A percentile compares a stretch with the other conserved stretches of the same genome.
phyloP scores from a whole-genome alignment of 2,888 invertebrate species.

The Yponomeuta evonymella region DNA sequence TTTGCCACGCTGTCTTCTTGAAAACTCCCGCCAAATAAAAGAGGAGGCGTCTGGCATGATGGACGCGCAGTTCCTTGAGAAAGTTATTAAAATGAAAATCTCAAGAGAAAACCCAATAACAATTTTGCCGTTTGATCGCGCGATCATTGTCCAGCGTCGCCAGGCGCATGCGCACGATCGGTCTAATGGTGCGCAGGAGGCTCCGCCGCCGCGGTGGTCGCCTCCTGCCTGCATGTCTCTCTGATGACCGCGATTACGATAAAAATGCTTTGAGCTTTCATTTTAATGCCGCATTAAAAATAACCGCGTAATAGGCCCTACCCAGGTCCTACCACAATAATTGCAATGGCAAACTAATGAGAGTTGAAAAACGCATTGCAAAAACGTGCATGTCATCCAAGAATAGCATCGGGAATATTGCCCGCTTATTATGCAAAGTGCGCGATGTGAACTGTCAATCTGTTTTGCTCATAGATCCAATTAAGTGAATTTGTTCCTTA shows the following conservation, averaged over 20 bases:
- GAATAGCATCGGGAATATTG: slow-evolving; percentile 48
- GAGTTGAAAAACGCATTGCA: slow-evolving; percentile 39
- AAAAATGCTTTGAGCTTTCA: slow-evolving; percentile 47
- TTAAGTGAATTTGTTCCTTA: slow-evolving; percentile 8
- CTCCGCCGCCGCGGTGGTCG: not conserved
- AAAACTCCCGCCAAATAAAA: not conserved
- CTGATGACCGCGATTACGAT: slow-evolving; percentile 53
- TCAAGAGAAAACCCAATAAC: slow-evolving; percentile 20
- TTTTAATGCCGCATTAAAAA: slow-evolving; percentile 51
- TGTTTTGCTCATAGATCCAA: slow-evolving; percentile 8
- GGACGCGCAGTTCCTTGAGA: slow-evolving; percentile 20
- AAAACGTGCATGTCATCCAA: slow-evolving; percentile 33
- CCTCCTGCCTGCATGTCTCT: slow-evolving; percentile 16
- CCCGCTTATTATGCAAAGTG: slow-evolving; percentile 36
- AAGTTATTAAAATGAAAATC: slow-evolving; percentile 20
- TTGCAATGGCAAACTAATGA: slow-evolving; percentile 33
- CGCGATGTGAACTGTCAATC: slow-evolving; percentile 6
- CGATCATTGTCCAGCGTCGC: slow-evolving; percentile 27
- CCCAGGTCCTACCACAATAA: slow-evolving; percentile 40
- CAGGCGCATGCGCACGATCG: slow-evolving; percentile 30
- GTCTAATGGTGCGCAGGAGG: slow-evolving; percentile 39
- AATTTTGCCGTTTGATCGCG: slow-evolving; percentile 14
- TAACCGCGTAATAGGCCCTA: slow-evolving; percentile 43
- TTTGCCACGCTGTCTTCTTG: not conserved
- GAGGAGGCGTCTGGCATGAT: not conserved